These are phyloP conservation scores for Drosophila infuscata DNA, from an alignment of 2,888 invertebrate species.

Conservation along the genomic window DNA sequence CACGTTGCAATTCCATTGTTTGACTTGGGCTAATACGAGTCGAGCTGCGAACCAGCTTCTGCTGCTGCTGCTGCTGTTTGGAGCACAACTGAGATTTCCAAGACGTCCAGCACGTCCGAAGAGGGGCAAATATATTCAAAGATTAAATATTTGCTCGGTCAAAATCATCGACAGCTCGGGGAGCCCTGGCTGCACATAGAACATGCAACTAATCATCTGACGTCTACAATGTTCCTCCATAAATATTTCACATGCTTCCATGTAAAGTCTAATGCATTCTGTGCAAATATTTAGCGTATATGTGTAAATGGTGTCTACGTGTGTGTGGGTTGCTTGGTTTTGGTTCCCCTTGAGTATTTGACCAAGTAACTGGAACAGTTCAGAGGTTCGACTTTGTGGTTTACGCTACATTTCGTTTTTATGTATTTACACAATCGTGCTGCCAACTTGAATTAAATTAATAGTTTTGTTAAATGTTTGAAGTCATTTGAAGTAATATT, in stretches of 20 bases:
- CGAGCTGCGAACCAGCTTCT: constrained; percentile 24
- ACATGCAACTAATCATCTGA: constrained; percentile 79
- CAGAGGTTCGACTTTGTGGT: not conserved
- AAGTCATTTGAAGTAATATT: not conserved
- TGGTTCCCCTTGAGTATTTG: constrained; percentile 28
- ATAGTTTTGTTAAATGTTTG: constrained; percentile 5
- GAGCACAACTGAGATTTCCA: constrained; percentile 75
- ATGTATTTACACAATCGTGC: constrained; percentile 4
- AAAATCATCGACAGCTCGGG: constrained; percentile 67
- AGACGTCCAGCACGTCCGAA: constrained; percentile 62
- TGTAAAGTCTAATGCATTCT: constrained; percentile 59
- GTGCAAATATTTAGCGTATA: constrained; percentile 63
- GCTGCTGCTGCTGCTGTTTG: constrained; percentile 29
- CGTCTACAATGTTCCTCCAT: constrained; percentile 63
- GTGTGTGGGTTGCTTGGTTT: not conserved
- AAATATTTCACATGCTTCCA: constrained; percentile 75
- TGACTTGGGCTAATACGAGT: constrained; percentile 77
- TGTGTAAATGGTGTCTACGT: not conserved
- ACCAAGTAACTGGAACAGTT: constrained; percentile 18
- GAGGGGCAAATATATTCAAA: constrained; percentile 58
- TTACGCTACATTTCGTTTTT: constrained; percentile 8
- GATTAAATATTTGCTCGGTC: constrained; percentile 76
- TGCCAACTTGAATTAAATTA: constrained; percentile 27
- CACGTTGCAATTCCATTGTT: constrained; percentile 77
- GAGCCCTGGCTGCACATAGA: constrained; percentile 26